Base-by-base conservation (phyloP, 1,140 invertebrate genomes). In the Cydia pomonella region DNA sequence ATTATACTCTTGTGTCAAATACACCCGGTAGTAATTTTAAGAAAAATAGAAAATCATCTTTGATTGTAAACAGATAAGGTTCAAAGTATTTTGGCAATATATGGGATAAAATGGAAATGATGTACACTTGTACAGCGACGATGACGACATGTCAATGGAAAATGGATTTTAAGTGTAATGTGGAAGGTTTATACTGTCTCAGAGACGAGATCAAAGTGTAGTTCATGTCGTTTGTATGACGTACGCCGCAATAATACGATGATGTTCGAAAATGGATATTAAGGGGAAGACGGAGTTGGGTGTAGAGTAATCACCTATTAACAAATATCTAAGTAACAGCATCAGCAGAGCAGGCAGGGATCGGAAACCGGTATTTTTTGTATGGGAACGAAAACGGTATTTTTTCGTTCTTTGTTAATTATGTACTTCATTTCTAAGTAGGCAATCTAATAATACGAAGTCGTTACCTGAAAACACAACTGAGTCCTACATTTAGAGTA, bases 201-300 rank as follows among this genome's bases (percentile, higher is more conserved):
- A 74, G 6, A 27, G 23, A 23, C 41, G n/a, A 89, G 81, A 88
- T 89, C 87, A 90, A 92, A 90, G 87, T 79, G 81, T 73, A 75
- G 75, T 79, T 76, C 76, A 81, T 80, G 82, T 84, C 84, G 83
- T 78, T 33, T 82, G 79, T 85, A 84, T 86, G 86, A 89, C 82
- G 85, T 84, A 89, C 87, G 84, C 79, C 80, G 82, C 83, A 87
- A 85, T 91, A 86, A 85, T 84, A 86, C 81, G 81, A 76, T 77
- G 85, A 87, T 85, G 85, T 80, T 86, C 80, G 79, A 81, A 88
- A 86, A 86, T 85, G 80, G 78, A 53, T 76, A 74, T 88, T 89
- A 88, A 90, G 83, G 81, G 76, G 83, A 76, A 77, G 85, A 23
- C 18, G 6, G 7, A 59, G 3, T 23, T 59, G 21, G 53, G 53